Conservation (phyloP, 1,140 invertebrate genomes). For the Brachionus plicatilis region DNA sequence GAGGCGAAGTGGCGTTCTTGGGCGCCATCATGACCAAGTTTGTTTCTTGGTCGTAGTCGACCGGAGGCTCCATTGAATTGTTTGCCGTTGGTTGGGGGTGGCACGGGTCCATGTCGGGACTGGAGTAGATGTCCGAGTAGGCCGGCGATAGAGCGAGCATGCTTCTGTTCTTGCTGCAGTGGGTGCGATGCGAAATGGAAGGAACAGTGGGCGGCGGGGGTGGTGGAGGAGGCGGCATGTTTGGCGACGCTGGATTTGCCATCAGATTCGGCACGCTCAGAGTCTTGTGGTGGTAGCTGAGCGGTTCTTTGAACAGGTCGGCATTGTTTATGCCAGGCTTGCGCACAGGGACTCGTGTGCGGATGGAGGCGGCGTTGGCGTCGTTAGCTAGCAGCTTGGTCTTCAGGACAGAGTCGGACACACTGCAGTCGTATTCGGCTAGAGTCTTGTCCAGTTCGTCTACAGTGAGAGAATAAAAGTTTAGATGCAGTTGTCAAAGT, state of each 20-base stretch:
- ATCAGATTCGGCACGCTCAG: slow-evolving; percentile 4
- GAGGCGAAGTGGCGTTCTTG: background rate
- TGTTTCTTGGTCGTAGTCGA: slow-evolving; percentile 11
- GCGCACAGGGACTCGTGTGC: slow-evolving; percentile 21
- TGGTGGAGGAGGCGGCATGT: background rate
- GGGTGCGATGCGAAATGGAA: background rate
- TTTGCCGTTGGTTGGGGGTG: background rate
- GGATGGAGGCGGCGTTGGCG: slow-evolving; percentile 9
- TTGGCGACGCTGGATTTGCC: background rate
- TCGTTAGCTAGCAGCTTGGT: slow-evolving; percentile 15
- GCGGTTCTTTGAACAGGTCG: background rate
- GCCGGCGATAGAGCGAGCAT: background rate
- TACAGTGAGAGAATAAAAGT: background rate
- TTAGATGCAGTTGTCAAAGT: background rate
- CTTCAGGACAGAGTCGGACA: background rate
- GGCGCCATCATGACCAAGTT: background rate
- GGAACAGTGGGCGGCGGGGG: slow-evolving; percentile 1
- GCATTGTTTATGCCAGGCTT: slow-evolving; percentile 14
- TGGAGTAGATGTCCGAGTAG: background rate
- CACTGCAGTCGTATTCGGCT: slow-evolving; percentile 28
- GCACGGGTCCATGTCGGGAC: background rate
- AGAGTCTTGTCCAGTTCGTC: slow-evolving; percentile 30
- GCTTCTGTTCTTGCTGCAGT: slow-evolving; percentile 2
- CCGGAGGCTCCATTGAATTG: background rate
- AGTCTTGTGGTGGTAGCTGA: background rate